phyloP scores from a whole-genome alignment of 2,797 vertebrate genomes.

The Falco naumanni region DNA sequence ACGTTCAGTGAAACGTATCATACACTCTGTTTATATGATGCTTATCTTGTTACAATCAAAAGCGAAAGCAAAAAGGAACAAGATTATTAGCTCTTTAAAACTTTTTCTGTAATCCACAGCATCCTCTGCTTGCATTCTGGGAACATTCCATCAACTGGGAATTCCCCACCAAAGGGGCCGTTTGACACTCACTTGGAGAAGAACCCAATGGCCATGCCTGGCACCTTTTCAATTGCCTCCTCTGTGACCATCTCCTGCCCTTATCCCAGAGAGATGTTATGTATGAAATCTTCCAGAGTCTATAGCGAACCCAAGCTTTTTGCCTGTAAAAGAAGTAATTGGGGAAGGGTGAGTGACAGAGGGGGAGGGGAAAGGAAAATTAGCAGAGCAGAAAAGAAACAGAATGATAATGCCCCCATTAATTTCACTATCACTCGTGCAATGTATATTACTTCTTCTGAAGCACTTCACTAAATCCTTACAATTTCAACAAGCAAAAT shows the following conservation, averaged over 20 bases:
- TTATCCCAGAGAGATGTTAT: constrained; percentile 85
- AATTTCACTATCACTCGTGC: constrained; percentile 56
- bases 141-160: neutral
- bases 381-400: constrained; percentile 29
- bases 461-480: constrained; percentile 60
- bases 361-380: constrained; percentile 19
- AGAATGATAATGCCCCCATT: constrained; percentile 61
- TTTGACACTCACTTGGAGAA: constrained; percentile 80
- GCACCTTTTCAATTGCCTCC: constrained; percentile 74
- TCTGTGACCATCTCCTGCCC: constrained; percentile 84
- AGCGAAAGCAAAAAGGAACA: neutral
- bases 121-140: neutral
- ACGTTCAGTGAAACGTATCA: neutral
- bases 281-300: constrained; percentile 84
- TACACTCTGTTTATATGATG: neutral
- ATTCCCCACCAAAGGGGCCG: neutral
- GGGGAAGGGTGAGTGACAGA: neutral
- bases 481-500: constrained; percentile 66
- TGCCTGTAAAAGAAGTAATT: constrained; percentile 71
- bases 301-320: constrained; percentile 84
- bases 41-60: neutral
- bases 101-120: neutral
- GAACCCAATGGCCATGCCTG: constrained; percentile 81
- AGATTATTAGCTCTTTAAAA: neutral
- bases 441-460: constrained; percentile 54